A percentile compares a stretch with the other conserved stretches of the same genome.
phyloP scores from a whole-genome alignment of 2,888 invertebrate genomes.

The Nemapogon koenigi region DNA sequence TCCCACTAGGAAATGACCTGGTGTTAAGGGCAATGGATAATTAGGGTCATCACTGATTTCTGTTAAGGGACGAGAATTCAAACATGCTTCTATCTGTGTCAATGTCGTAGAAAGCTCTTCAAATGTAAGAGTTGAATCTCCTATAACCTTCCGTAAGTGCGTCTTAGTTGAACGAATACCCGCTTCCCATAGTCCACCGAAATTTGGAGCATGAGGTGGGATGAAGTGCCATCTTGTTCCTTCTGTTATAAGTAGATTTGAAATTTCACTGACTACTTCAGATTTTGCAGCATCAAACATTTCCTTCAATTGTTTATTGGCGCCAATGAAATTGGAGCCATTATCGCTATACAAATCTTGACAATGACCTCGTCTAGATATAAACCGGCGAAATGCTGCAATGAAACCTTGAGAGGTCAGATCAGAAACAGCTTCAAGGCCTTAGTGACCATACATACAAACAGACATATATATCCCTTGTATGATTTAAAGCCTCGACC shows the following conservation, averaged over 20 bases:
- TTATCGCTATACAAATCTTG: constrained; percentile 16
- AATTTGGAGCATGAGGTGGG: constrained; percentile 17
- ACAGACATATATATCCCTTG: constrained; percentile 14
- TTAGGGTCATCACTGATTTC: constrained; percentile 13
- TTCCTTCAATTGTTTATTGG: too few species aligned
- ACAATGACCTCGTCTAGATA: constrained; percentile 14
- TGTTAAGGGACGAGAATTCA: constrained; percentile 17
- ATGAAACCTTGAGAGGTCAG: constrained; percentile 21
- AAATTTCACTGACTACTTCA: too few species aligned
- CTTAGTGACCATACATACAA: constrained; percentile 19
- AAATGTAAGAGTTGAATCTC: constrained; percentile 13
- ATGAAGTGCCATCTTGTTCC: constrained; percentile 20
- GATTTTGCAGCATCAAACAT: too few species aligned
- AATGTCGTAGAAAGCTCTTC: constrained; percentile 17
- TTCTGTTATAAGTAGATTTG: constrained; percentile 7
- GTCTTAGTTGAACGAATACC: constrained; percentile 18
- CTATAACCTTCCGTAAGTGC: constrained; percentile 16
- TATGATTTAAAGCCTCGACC: constrained; percentile 10
- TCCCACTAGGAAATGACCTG: constrained; percentile 18
- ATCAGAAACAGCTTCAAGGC: constrained; percentile 23
- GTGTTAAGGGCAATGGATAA: constrained; percentile 17
- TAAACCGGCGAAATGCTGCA: constrained; percentile 19
- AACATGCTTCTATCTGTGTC: constrained; percentile 16
- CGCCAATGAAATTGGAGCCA: constrained; percentile 19
- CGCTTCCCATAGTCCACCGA: constrained; percentile 20